phyloP scores from a whole-genome alignment of 2,113 vertebrate genomes.

The Caracal caracal region DNA sequence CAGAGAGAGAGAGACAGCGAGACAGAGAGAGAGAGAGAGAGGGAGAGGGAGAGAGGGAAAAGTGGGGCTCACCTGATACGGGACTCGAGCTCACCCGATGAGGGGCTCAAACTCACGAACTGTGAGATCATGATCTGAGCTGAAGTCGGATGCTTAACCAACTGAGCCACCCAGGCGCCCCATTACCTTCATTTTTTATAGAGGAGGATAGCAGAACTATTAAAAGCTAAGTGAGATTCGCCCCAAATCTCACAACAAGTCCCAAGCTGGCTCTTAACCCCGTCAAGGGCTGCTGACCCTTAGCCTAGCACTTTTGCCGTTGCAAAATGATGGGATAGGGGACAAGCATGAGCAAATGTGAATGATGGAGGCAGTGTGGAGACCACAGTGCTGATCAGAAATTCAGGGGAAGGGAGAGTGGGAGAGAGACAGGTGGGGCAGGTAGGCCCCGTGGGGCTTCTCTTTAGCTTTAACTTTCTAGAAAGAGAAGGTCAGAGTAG shows the following conservation, averaged over 20 bases:
- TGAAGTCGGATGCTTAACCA: too few species aligned
- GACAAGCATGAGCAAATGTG: neutral
- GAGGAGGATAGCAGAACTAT: neutral
- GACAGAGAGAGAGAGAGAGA: too few species aligned
- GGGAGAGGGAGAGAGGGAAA: too few species aligned
- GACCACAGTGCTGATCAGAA: neutral
- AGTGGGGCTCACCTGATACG: too few species aligned
- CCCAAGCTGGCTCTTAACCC: neutral
- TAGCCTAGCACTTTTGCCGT: neutral
- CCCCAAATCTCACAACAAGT: neutral
- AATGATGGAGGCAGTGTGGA: neutral
- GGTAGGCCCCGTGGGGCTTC: neutral
- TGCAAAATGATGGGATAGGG: neutral
- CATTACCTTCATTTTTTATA: neutral
- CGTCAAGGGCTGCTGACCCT: neutral
- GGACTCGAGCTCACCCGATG: too few species aligned
- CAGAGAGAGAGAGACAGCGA: too few species aligned
- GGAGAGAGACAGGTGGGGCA: neutral
- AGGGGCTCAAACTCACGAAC: too few species aligned
- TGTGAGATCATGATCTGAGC: too few species aligned
- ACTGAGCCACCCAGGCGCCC: too few species aligned
- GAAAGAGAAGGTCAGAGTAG: neutral
- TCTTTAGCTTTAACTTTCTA: neutral
- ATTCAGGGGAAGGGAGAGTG: neutral
- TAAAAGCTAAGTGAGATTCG: neutral